Base-by-base conservation (phyloP, 2,888 invertebrate genomes). In the Lycocerus yunnanus region DNA sequence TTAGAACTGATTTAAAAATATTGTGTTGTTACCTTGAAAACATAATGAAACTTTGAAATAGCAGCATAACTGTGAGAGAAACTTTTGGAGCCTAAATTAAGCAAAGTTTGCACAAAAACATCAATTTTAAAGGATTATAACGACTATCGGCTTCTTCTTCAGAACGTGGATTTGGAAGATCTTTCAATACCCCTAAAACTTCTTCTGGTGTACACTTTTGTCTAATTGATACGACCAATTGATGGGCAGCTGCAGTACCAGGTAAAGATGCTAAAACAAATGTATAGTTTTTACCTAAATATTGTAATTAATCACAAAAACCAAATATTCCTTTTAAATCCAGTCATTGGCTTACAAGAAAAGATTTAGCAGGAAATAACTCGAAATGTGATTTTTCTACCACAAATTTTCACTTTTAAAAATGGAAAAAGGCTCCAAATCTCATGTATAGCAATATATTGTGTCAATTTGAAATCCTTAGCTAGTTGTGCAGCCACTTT, bases 41-140 rank as follows among this genome's bases (percentile, higher is more conserved):
- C 96, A 85, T 94, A 92, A 87, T 95, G 95, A 84, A 95, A 99
- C 90, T 98, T 99, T 60, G 97, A 97, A 79, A 99, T 95, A n/a
- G 98, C 99, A 6, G 99, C 97, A 87, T 99, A 98, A 81, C 97
- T 97, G 85, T 99, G 99, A 75, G 98, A 98, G 86, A 99, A 97
- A 81, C 98, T 98, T 88, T 99, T 99, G 68, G 95, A 95, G 43
- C 98, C 99, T 73, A 98, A 89, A 86, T 97, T 95, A 5, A 99
- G 90, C 68, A 99, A 86, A 0, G 97, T 97, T 84, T 98, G 97
- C n/a, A 97, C 96, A 85, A 98, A 98, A 0, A 99, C 96, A 84
- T 98, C 98, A 69, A 99, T 97, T 88, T 97, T 68, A 97, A 88
- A 0, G 97, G 96, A 89, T 97, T 97, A 86, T 95, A 96, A 3